Conservation (phyloP, 2,888 invertebrate genomes). For the Raillietiella orientalis region DNA sequence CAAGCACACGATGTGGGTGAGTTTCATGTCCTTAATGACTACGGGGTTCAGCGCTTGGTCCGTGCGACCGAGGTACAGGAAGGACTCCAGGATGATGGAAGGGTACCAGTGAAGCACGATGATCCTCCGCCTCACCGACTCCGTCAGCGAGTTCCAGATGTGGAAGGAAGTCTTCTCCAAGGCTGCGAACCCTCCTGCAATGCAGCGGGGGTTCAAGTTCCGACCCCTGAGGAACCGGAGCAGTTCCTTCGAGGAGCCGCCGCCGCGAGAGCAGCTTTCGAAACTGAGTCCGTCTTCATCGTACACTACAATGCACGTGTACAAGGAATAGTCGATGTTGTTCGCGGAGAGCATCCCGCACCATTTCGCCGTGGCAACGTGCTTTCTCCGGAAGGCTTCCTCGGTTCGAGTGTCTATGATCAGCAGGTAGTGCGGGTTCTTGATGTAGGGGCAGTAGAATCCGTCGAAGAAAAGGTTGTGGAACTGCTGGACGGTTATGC, state of each 20-base stretch:
- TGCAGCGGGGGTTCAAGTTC: constrained; percentile 7
- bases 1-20: constrained; percentile 10
- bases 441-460: constrained; percentile 10
- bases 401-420: constrained; percentile 10
- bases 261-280: too few species aligned
- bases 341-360: constrained; percentile 7
- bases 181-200: constrained; percentile 9
- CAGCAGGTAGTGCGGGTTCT: constrained; percentile 10
- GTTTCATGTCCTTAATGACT: constrained; percentile 8
- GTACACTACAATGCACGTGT: constrained; percentile 10
- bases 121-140: constrained; percentile 6
- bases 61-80: constrained; percentile 10
- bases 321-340: constrained; percentile 7
- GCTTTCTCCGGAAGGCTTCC: constrained; percentile 7
- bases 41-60: constrained; percentile 10
- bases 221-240: too few species aligned
- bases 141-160: constrained; percentile 7
- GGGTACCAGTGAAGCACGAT: constrained; percentile 9
- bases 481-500: constrained; percentile 9
- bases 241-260: too few species aligned
- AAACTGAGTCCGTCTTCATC: constrained; percentile 8
- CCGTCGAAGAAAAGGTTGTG: constrained; percentile 12
- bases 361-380: constrained; percentile 9
- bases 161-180: constrained; percentile 8
- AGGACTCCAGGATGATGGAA: constrained; percentile 9